phyloP scores from a whole-genome alignment of 2,888 invertebrate species.

The Yponomeuta evonymella region DNA sequence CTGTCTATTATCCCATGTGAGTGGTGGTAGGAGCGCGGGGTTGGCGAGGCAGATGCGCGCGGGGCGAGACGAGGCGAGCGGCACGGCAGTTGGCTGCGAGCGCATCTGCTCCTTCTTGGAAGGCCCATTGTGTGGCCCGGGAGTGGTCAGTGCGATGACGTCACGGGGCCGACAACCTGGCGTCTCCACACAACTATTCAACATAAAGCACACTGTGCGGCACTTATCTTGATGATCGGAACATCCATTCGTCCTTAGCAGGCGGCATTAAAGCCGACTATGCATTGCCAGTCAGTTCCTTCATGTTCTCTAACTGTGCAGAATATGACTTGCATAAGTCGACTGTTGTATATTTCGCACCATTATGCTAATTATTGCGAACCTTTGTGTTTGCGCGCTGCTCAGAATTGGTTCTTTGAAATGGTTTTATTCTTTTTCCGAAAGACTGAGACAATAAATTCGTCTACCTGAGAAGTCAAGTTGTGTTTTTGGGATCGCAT shows the following conservation, averaged over 20 bases:
- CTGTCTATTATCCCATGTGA: constrained; percentile 22
- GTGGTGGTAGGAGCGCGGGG: constrained; percentile 24
- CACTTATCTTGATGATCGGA: constrained; percentile 1
- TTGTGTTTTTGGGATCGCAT: no score
- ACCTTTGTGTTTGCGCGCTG: constrained; percentile 11
- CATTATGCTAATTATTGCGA: constrained; percentile 11
- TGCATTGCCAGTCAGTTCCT: background rate
- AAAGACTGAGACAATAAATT: background rate
- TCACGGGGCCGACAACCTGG: constrained; percentile 73
- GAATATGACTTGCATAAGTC: background rate
- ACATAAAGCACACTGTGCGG: constrained; percentile 4
- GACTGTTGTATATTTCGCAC: constrained; percentile 10
- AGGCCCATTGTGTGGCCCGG: constrained; percentile 69
- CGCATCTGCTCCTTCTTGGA: constrained; percentile 73
- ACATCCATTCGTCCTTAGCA: background rate
- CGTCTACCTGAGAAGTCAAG: no score
- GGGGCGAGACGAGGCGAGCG: constrained; percentile 21
- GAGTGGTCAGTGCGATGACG: constrained; percentile 72
- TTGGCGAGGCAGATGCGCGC: constrained; percentile 21
- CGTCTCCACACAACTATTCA: constrained; percentile 28
- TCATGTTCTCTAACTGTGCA: background rate
- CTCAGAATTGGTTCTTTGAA: constrained; percentile 4
- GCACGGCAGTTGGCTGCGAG: constrained; percentile 26
- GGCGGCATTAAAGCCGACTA: background rate
- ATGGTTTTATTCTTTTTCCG: background rate